Evolutionary conservation across 2,113 vertebrate genomes (phyloP).

Genomic region (Nesoenas mayeri): DNA sequence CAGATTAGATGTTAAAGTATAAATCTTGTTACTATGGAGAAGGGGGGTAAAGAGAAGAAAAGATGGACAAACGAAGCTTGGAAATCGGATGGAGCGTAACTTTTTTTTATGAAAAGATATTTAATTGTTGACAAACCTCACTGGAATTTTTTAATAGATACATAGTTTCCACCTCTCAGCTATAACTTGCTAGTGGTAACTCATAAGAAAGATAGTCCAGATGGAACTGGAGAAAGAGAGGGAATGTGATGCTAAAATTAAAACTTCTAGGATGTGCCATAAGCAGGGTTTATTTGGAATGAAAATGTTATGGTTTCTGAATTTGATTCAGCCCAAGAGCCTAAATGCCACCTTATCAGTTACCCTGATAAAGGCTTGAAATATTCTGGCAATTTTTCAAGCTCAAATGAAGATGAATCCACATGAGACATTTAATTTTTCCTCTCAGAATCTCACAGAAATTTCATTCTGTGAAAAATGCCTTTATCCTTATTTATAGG

Average conservation of each 20-base stretch:
- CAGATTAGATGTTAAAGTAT: background rate
- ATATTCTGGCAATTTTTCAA: background rate
- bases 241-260: conserved; percentile 4
- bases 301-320: background rate
- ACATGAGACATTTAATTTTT: background rate
- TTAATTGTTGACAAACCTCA: background rate
- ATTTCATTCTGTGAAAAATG: background rate
- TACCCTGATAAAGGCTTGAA: background rate
- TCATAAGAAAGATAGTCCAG: background rate
- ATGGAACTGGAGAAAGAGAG: background rate
- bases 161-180: background rate
- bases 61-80: background rate
- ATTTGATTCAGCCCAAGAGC: background rate
- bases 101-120: background rate
- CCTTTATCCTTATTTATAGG: background rate
- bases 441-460: background rate
- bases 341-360: background rate
- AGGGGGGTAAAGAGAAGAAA: background rate
- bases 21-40: background rate
- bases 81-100: background rate
- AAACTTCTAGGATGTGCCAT: background rate
- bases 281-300: background rate
- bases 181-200: background rate
- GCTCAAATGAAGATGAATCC: background rate
- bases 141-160: background rate